Percentiles rank a stretch among this genome's conserved stretches.
phyloP scores from a whole-genome alignment of 2,888 invertebrate genomes.

The Melolontha melolontha region DNA sequence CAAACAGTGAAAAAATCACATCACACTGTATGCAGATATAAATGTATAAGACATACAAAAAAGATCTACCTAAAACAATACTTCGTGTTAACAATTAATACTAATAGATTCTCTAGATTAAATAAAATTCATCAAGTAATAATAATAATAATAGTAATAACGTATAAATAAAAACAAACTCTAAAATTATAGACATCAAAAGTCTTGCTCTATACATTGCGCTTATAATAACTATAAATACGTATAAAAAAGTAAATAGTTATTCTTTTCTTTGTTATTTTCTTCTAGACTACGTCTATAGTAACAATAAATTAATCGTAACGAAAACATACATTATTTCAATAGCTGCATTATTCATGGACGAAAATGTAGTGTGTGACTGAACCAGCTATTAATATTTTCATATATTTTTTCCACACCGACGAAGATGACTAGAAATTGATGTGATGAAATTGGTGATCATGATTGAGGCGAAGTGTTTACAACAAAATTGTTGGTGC shows the following conservation, averaged over 20 bases:
- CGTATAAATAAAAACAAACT: slow-evolving; percentile 1
- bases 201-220: slow-evolving; percentile 30
- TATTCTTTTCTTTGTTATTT: slow-evolving; percentile 11
- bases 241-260: slow-evolving; percentile 32
- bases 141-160: slow-evolving; percentile 7
- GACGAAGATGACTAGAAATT: slow-evolving; percentile 25
- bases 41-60: background rate
- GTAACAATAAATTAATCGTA: slow-evolving; percentile 26
- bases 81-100: slow-evolving; percentile 19
- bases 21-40: too few relatives aligned
- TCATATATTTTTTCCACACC: background rate
- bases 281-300: slow-evolving; percentile 13
- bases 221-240: slow-evolving; percentile 27
- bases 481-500: background rate
- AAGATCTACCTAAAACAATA: background rate
- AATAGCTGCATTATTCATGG: slow-evolving; percentile 25
- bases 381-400: background rate
- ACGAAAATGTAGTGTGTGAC: slow-evolving; percentile 16
- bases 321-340: slow-evolving; percentile 13
- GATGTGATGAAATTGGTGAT: too few relatives aligned
- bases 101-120: slow-evolving; percentile 14
- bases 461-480: background rate
- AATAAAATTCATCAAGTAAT: slow-evolving; percentile 25
- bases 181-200: slow-evolving; percentile 16
- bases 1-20: too few relatives aligned